Conservation (phyloP, 64 coral and sea anemone species). For the Stylophora pistillata region DNA sequence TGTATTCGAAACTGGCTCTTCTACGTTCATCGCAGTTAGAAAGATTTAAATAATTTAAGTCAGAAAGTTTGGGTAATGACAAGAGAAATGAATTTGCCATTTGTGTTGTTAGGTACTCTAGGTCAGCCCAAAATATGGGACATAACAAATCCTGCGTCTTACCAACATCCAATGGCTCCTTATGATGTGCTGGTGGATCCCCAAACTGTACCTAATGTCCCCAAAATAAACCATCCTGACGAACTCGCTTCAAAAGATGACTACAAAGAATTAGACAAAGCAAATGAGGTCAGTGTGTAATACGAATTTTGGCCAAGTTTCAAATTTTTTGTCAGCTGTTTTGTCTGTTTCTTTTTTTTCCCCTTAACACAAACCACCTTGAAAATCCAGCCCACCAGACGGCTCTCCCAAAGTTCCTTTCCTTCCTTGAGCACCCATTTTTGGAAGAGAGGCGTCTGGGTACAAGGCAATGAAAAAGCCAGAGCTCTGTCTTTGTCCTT, state of each 20-base stretch:
- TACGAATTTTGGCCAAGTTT: too few relatives aligned
- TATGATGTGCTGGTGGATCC: conserved; percentile 99
- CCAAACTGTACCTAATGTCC: conserved; percentile 63
- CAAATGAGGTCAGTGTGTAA: background rate
- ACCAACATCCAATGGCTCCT: conserved; percentile 96
- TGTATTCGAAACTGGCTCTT: too few relatives aligned
- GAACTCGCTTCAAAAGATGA: background rate
- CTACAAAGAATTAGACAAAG: background rate
- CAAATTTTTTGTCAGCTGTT: background rate
- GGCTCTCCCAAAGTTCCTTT: too few relatives aligned
- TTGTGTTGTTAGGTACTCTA: conserved; percentile 76
- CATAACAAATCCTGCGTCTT: conserved; percentile 71
- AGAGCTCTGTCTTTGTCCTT: too few relatives aligned
- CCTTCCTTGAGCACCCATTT: background rate
- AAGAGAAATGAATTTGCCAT: too few relatives aligned
- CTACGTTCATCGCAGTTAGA: too few relatives aligned
- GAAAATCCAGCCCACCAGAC: too few relatives aligned
- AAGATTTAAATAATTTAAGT: too few relatives aligned
- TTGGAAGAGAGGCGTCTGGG: too few relatives aligned
- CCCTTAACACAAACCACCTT: too few relatives aligned
- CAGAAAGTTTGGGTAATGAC: too few relatives aligned
- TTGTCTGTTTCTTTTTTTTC: background rate
- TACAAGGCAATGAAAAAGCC: too few relatives aligned
- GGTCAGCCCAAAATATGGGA: conserved; percentile 99
- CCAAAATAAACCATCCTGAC: background rate